These are phyloP conservation scores for Arenaria interpres DNA, from an alignment of 2,113 vertebrate species.

Conservation along the genomic window DNA sequence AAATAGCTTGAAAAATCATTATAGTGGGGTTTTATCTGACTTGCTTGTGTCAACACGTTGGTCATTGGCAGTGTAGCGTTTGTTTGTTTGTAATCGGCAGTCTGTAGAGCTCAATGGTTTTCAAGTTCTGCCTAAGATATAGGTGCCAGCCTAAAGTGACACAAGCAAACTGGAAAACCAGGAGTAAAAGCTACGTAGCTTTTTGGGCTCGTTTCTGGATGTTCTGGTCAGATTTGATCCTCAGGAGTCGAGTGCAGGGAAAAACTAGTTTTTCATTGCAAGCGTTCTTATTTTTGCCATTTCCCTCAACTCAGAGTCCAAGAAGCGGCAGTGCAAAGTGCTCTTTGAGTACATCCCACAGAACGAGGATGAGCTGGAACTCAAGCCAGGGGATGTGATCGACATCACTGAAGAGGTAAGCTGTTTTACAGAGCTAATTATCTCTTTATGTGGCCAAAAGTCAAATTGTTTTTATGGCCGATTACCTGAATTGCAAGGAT, in stretches of 20 bases:
- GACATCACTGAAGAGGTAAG: slow-evolving; percentile 92
- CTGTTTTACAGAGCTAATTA: background rate
- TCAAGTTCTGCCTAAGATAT: background rate
- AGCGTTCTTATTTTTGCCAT: background rate
- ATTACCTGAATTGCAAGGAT: background rate
- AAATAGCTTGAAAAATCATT: slow-evolving; percentile 29
- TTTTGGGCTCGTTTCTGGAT: background rate
- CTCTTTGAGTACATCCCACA: slow-evolving; percentile 88
- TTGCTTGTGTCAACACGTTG: background rate
- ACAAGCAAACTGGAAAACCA: background rate
- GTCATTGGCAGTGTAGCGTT: background rate
- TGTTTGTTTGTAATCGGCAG: background rate
- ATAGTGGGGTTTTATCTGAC: background rate
- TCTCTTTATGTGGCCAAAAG: background rate
- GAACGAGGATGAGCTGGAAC: slow-evolving; percentile 94
- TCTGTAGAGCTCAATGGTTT: background rate
- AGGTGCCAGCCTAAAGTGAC: background rate
- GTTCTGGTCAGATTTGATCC: background rate
- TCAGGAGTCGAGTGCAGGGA: background rate
- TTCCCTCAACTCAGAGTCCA: slow-evolving; percentile 76
- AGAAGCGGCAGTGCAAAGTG: slow-evolving; percentile 88
- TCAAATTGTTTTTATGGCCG: background rate
- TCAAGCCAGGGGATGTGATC: slow-evolving; percentile 87
- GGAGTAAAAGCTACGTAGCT: background rate
- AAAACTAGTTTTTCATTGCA: background rate